Conservation (phyloP, 2,797 vertebrate genomes). For the Eleutherodactylus coqui region DNA sequence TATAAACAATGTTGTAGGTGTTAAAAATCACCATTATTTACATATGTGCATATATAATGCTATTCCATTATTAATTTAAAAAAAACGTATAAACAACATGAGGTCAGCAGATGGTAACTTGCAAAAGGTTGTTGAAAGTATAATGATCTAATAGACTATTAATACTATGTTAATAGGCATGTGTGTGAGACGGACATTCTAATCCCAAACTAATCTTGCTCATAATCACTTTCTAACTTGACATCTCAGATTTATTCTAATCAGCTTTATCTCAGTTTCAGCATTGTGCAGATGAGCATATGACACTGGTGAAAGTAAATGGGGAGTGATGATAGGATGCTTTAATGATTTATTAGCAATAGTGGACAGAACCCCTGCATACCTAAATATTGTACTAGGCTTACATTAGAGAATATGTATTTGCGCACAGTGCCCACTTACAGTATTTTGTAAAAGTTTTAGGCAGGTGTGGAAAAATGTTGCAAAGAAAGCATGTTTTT, state of each 20-base stretch:
- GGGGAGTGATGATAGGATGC: background rate
- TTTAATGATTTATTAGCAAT: background rate
- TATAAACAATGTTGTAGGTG: no score
- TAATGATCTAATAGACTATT: background rate
- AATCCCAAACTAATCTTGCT: conserved; percentile 18
- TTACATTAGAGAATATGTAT: background rate
- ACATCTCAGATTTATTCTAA: background rate
- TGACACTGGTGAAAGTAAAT: background rate
- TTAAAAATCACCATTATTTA: no score
- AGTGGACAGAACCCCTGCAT: no score
- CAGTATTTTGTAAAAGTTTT: no score
- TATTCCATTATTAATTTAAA: no score
- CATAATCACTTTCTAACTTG: conserved; percentile 1
- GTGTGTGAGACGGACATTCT: background rate
- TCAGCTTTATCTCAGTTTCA: background rate
- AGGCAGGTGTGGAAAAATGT: no score
- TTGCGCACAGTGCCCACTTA: no score
- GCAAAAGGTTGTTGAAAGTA: background rate
- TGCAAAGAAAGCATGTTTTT: no score
- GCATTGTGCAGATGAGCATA: background rate
- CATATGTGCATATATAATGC: no score
- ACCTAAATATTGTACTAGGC: no score
- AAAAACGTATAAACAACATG: background rate
- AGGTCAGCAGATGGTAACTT: background rate
- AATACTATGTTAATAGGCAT: background rate